Percentiles rank a stretch among this genome's conserved stretches.
Evolutionary conservation across 2,113 vertebrate genomes (phyloP).

Genomic region (Mus spicilegus): DNA sequence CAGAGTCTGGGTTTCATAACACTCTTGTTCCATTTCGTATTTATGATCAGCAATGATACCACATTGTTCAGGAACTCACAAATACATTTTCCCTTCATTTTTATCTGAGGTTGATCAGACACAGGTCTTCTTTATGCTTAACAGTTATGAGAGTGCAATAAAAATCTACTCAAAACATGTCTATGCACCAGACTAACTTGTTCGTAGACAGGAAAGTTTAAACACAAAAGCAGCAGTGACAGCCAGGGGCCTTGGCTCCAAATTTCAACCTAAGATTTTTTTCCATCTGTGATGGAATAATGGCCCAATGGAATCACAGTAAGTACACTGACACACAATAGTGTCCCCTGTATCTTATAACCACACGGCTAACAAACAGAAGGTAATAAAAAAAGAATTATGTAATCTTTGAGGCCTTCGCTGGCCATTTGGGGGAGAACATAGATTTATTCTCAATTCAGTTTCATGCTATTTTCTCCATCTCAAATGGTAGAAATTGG

Average conservation of each 20-base stretch:
- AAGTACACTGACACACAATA: not conserved
- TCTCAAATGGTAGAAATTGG: not conserved
- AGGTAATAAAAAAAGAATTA: not conserved
- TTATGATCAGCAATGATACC: not conserved
- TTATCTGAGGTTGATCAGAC: not conserved
- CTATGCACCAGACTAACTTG: not conserved
- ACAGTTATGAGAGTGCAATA: not conserved
- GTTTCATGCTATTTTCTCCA: not conserved
- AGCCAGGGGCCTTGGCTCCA: not conserved
- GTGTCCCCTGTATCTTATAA: not conserved
- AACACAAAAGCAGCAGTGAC: not conserved
- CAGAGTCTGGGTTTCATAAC: not conserved
- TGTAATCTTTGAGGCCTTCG: not conserved
- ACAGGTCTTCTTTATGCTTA: not conserved
- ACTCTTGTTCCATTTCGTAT: too few relatives aligned
- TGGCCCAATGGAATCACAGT: not conserved
- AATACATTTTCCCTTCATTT: conserved; percentile 1
- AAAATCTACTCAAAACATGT: not conserved
- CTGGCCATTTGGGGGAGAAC: not conserved
- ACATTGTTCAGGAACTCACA: not conserved
- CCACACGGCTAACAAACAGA: not conserved
- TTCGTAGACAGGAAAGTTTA: not conserved
- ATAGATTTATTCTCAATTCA: not conserved
- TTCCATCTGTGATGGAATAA: not conserved
- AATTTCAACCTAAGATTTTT: not conserved